These are phyloP conservation scores for Cheumatopsyche charites DNA, from an alignment of 1,140 invertebrate genomes.

Conservation along the genomic window DNA sequence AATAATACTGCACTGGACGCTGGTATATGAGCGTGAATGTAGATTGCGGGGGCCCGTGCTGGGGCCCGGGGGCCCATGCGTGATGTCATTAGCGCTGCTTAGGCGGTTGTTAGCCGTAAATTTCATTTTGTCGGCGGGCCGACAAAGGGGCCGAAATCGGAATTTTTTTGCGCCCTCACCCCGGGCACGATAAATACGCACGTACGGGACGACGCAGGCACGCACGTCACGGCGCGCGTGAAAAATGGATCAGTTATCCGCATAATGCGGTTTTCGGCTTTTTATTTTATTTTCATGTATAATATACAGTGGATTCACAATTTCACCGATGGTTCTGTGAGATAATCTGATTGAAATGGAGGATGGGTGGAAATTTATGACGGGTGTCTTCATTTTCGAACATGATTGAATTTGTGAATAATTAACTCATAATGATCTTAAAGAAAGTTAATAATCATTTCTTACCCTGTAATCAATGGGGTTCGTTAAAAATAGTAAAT, in stretches of 20 bases:
- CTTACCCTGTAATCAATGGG: no score
- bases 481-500: no score
- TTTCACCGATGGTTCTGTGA: no score
- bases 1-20: no score
- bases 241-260: slow-evolving; percentile 39
- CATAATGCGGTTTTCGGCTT: background rate
- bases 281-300: background rate
- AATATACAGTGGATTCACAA: no score
- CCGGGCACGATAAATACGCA: slow-evolving; percentile 26
- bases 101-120: slow-evolving; percentile 46
- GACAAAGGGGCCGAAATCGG: slow-evolving; percentile 41
- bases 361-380: no score
- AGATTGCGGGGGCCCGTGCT: slow-evolving; percentile 21
- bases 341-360: no score
- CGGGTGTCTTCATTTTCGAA: no score
- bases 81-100: slow-evolving; percentile 48
- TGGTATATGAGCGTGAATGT: no score
- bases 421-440: no score
- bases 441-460: no score
- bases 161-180: slow-evolving; percentile 22
- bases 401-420: no score
- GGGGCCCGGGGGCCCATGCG: slow-evolving; percentile 30
- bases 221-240: slow-evolving; percentile 35
- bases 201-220: slow-evolving; percentile 14
- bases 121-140: slow-evolving; percentile 46